A percentile compares a stretch with the other conserved stretches of the same genome.
Evolutionary conservation across 2,888 invertebrate genomes (phyloP).

Genomic region (Hydrotaea diabolus): DNA sequence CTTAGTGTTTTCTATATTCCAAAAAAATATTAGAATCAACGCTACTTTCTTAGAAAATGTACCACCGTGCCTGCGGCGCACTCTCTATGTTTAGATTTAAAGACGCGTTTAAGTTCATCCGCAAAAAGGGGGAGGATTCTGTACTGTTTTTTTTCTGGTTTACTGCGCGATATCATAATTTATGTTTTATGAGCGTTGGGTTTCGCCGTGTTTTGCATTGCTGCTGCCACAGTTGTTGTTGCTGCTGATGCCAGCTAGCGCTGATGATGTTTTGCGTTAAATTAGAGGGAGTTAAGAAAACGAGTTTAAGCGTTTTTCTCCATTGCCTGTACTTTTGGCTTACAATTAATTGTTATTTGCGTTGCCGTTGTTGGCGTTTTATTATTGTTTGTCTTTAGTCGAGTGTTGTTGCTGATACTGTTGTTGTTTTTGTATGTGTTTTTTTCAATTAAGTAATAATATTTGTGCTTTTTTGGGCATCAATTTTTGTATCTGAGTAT

Average conservation of each 20-base stretch:
- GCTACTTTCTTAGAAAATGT: too few species aligned
- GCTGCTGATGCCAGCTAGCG: neutral
- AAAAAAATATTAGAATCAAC: too few species aligned
- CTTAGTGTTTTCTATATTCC: too few species aligned
- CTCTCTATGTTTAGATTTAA: neutral
- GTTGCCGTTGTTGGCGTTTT: conserved; percentile 7
- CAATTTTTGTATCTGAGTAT: neutral
- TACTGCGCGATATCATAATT: conserved; percentile 27
- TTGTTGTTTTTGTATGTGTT: conserved; percentile 20
- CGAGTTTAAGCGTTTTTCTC: conserved; percentile 35
- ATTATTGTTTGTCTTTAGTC: neutral
- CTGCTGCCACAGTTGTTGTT: too few species aligned
- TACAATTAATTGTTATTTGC: conserved; percentile 30
- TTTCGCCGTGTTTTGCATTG: neutral
- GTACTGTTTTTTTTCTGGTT: neutral
- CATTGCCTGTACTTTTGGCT: conserved; percentile 29
- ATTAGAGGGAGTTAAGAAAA: conserved; percentile 37
- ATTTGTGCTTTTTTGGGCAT: conserved; percentile 37
- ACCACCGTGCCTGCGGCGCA: neutral
- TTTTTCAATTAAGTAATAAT: conserved; percentile 36
- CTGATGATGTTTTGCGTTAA: neutral
- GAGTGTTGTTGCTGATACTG: neutral
- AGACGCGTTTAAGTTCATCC: conserved; percentile 15
- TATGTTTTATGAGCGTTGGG: conserved; percentile 22
- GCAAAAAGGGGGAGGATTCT: conserved; percentile 19